Evolutionary conservation across 2,113 vertebrate genomes (phyloP).

Genomic region (Neofelis nebulosa): DNA sequence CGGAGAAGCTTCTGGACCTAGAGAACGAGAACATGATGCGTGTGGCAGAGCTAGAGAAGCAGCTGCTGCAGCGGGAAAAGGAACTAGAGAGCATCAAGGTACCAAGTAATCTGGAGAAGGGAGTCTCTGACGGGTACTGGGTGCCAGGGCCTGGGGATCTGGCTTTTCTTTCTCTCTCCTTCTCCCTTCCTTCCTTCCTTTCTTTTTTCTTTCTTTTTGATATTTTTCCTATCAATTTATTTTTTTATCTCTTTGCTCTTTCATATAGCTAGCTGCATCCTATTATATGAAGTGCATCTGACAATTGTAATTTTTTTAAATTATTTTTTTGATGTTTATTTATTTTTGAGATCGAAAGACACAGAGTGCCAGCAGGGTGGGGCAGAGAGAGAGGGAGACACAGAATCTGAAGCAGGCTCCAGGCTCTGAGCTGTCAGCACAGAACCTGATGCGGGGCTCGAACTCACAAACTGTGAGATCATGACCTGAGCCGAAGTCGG

Average conservation of each 20-base stretch:
- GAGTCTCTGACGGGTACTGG: neutral
- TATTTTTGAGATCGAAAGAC: no score
- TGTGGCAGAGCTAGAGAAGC: constrained; percentile 96
- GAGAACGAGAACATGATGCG: constrained; percentile 99
- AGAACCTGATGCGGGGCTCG: no score
- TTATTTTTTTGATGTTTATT: no score
- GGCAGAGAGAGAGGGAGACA: no score
- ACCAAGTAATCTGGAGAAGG: rapidly evolving
- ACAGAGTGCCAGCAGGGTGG: no score
- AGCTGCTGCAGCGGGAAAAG: constrained; percentile 94
- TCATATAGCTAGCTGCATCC: neutral
- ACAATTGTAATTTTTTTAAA: neutral
- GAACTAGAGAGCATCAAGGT: constrained; percentile 93
- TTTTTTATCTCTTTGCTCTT: neutral
- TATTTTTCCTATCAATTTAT: neutral
- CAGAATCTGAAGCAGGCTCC: no score
- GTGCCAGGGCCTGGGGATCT: neutral
- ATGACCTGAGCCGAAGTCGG: no score
- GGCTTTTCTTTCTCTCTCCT: neutral
- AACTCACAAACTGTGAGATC: no score
- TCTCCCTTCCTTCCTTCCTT: neutral
- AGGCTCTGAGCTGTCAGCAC: no score
- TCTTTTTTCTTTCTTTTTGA: neutral
- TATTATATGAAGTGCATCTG: neutral
- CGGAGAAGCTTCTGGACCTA: constrained; percentile 96